These are phyloP conservation scores for Himalopsyche kuldschensis DNA, from an alignment of 2,888 invertebrate genomes.

Conservation along the genomic window DNA sequence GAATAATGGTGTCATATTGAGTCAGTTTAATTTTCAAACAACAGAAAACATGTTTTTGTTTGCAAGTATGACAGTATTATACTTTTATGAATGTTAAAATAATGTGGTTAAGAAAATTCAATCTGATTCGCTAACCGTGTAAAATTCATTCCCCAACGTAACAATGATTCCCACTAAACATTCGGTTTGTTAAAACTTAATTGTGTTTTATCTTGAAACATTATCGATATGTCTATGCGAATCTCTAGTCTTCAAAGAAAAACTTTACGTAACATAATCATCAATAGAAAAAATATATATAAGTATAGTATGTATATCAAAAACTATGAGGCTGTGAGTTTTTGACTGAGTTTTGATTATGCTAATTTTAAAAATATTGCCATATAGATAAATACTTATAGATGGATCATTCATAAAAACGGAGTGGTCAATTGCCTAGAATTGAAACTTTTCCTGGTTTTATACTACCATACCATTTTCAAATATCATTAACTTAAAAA, in stretches of 20 bases:
- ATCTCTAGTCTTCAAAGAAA: background rate
- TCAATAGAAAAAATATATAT: background rate
- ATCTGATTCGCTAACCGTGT: background rate
- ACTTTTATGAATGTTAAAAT: too few species aligned
- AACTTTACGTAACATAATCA: background rate
- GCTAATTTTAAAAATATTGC: background rate
- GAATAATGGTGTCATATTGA: too few species aligned
- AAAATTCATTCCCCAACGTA: background rate
- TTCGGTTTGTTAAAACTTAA: background rate
- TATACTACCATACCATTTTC: too few species aligned
- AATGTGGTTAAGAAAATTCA: too few species aligned
- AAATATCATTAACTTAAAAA: too few species aligned
- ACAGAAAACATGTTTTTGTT: too few species aligned
- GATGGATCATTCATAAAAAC: background rate
- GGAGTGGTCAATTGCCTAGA: background rate
- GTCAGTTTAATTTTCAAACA: too few species aligned
- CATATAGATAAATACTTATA: background rate
- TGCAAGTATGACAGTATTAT: too few species aligned
- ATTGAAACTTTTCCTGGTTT: background rate
- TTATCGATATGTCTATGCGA: background rate
- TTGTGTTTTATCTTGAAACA: too few species aligned
- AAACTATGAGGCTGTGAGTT: background rate
- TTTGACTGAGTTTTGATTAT: background rate
- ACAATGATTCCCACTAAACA: background rate
- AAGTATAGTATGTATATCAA: background rate